These are phyloP conservation scores for Ptyas mucosa DNA, from an alignment of 2,113 vertebrate genomes.

Conservation along the genomic window DNA sequence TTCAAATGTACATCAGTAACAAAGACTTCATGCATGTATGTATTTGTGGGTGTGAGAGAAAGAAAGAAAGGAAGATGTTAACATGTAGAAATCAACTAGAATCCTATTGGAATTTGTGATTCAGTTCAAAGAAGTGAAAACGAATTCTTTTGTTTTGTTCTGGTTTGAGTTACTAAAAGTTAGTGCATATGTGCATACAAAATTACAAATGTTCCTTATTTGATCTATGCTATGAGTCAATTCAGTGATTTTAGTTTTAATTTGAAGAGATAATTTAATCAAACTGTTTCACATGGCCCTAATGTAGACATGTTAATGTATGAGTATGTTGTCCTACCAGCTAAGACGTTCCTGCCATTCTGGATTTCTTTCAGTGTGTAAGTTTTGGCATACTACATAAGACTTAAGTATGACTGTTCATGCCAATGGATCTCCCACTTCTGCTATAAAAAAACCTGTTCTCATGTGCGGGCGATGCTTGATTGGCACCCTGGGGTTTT, in stretches of 20 bases:
- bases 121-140: not conserved
- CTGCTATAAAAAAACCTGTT: not conserved
- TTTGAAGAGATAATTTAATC: not conserved
- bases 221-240: not conserved
- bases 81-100: not conserved
- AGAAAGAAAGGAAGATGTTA: not conserved
- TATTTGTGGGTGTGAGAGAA: not conserved
- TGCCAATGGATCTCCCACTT: not conserved
- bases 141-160: not conserved
- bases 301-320: not conserved
- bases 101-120: not conserved
- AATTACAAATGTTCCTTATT: not conserved
- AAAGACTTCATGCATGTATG: not conserved
- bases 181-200: not conserved
- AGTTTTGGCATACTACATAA: not conserved
- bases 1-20: not conserved
- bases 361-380: not conserved
- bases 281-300: not conserved
- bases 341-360: not conserved
- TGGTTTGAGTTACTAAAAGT: not conserved
- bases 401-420: not conserved
- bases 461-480: not conserved
- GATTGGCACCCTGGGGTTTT: not conserved
- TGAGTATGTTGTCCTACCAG: not conserved
- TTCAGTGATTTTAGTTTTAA: not conserved